Conservation (phyloP, 2,113 vertebrate genomes). For the Misgurnus anguillicaudatus region DNA sequence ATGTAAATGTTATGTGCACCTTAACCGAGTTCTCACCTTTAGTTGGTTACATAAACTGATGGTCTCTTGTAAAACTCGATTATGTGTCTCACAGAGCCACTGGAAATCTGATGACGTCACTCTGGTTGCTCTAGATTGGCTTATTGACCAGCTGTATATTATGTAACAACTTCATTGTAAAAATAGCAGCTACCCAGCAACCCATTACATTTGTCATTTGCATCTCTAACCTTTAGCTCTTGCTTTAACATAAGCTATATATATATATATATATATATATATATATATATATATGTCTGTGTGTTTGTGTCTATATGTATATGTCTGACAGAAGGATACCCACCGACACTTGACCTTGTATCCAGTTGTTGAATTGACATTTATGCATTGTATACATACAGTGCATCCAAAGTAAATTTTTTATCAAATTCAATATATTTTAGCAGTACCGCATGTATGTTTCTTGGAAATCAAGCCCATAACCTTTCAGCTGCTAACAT, state of each 20-base stretch:
- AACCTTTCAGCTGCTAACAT: too few species aligned
- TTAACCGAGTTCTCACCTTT: neutral
- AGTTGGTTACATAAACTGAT: neutral
- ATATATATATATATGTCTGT: too few species aligned
- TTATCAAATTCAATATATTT: too few species aligned
- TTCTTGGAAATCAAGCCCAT: too few species aligned
- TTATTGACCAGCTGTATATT: slow-evolving; percentile 64
- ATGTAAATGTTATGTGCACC: too few species aligned
- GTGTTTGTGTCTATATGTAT: too few species aligned
- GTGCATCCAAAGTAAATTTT: too few species aligned
- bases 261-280: neutral
- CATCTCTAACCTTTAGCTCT: slow-evolving; percentile 20
- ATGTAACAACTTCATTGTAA: slow-evolving; percentile 63
- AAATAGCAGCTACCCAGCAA: slow-evolving; percentile 53
- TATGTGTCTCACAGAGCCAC: neutral
- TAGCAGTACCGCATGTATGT: too few species aligned
- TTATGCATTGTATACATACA: too few species aligned
- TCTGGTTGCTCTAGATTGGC: slow-evolving; percentile 58
- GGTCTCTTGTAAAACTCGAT: neutral
- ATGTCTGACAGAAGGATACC: too few species aligned
- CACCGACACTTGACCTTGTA: too few species aligned
- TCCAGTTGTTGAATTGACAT: too few species aligned
- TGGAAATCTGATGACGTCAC: slow-evolving; percentile 22
- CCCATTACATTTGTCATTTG: slow-evolving; percentile 47
- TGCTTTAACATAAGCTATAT: neutral